Conservation (phyloP, 2,888 invertebrate genomes). For the Apodemia mormo region DNA sequence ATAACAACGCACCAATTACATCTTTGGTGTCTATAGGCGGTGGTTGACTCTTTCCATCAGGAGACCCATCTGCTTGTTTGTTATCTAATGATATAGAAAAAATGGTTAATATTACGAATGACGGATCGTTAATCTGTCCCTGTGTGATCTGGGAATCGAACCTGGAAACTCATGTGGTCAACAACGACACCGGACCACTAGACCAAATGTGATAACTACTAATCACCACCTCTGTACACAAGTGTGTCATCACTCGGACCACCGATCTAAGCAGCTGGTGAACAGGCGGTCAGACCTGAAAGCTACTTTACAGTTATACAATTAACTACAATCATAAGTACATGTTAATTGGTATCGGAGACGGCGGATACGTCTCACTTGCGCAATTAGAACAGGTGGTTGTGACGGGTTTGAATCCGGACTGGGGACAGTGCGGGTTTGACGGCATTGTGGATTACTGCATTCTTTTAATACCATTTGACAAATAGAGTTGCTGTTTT, state of each 20-base stretch:
- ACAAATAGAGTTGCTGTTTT: not conserved
- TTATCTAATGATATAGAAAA: too few relatives aligned
- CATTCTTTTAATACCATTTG: not conserved
- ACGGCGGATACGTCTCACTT: not conserved
- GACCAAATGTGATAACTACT: too few relatives aligned
- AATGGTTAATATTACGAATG: too few relatives aligned
- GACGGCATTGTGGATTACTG: not conserved
- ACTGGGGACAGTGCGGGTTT: not conserved
- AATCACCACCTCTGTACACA: too few relatives aligned
- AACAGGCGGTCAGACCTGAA: not conserved
- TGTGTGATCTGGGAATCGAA: too few relatives aligned
- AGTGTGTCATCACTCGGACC: not conserved
- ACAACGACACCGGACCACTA: too few relatives aligned
- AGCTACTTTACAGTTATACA: slow-evolving; percentile 3
- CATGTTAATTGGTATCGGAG: slow-evolving; percentile 3
- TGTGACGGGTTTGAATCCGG: not conserved
- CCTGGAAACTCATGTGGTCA: too few relatives aligned
- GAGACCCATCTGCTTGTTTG: too few relatives aligned
- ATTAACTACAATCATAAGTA: slow-evolving; percentile 6
- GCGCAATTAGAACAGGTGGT: slow-evolving; percentile 10
- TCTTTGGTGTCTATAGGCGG: too few relatives aligned
- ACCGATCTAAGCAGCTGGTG: not conserved
- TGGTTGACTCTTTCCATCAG: too few relatives aligned
- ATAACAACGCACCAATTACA: too few relatives aligned
- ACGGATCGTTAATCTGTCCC: too few relatives aligned